These are phyloP conservation scores for Heliconius sara DNA, from an alignment of 2,888 invertebrate species.

Conservation along the genomic window DNA sequence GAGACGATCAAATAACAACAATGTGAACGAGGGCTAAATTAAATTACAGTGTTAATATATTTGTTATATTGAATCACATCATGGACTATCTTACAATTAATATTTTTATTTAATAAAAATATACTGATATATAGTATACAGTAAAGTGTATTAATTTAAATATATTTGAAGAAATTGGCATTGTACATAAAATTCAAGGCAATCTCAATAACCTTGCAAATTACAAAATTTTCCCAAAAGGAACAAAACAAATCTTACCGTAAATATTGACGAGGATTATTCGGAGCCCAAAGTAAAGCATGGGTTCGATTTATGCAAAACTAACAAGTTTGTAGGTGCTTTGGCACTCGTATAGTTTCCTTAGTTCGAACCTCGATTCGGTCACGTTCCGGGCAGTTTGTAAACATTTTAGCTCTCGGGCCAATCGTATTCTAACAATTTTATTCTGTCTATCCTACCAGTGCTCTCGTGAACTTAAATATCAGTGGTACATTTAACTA, in stretches of 20 bases:
- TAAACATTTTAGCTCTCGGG: slow-evolving; percentile 69
- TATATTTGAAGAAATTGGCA: background rate
- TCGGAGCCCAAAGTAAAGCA: slow-evolving; percentile 46
- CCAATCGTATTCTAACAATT: slow-evolving; percentile 42
- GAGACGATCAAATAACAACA: background rate
- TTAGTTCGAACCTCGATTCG: slow-evolving; percentile 55
- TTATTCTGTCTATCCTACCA: slow-evolving; percentile 33
- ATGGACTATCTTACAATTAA: background rate
- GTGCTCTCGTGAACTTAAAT: slow-evolving; percentile 10
- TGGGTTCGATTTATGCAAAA: slow-evolving; percentile 58
- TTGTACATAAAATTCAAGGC: background rate
- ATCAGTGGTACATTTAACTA: background rate
- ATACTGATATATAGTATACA: no score
- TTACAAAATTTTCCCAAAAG: slow-evolving; percentile 28
- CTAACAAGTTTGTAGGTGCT: slow-evolving; percentile 58
- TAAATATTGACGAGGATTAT: slow-evolving; percentile 44
- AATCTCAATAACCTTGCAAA: slow-evolving; percentile 23
- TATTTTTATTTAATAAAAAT: background rate
- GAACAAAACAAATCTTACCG: slow-evolving; percentile 39
- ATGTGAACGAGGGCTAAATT: background rate
- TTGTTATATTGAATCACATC: background rate
- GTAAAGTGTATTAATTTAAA: no score
- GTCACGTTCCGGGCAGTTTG: slow-evolving; percentile 60
- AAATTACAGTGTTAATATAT: background rate
- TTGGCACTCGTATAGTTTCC: slow-evolving; percentile 58